These are phyloP conservation scores for Chrysopilus asiliformis DNA, from an alignment of 2,888 invertebrate species.

Conservation along the genomic window DNA sequence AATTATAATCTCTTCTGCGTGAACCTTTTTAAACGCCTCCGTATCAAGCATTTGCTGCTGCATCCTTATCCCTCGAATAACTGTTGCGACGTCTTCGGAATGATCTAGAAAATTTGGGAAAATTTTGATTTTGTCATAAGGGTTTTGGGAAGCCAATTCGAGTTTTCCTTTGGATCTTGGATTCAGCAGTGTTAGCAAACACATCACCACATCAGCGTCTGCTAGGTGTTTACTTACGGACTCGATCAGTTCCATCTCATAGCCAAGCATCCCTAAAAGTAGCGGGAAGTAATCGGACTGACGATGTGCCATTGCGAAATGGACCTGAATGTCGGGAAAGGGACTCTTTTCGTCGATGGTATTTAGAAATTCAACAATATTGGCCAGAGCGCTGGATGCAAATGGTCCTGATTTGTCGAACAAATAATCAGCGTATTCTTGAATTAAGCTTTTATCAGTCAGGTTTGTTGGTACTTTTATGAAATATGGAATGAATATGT, in stretches of 20 bases:
- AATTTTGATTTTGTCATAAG: constrained; percentile 46
- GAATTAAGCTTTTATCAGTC: not conserved
- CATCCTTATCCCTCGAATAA: constrained; percentile 36
- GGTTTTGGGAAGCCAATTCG: constrained; percentile 39
- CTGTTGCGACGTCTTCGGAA: constrained; percentile 41
- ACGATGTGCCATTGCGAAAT: constrained; percentile 15
- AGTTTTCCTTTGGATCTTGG: constrained; percentile 42
- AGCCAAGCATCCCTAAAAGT: not conserved
- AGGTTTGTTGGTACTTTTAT: constrained; percentile 7
- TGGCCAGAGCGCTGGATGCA: not conserved
- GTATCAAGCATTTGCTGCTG: not conserved
- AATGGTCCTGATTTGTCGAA: not conserved
- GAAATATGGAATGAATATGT: constrained; percentile 43
- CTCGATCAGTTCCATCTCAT: not conserved
- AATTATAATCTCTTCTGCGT: not conserved
- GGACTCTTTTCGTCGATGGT: constrained; percentile 33
- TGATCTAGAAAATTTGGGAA: constrained; percentile 51
- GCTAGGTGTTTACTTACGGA: not conserved
- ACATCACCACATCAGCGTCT: not conserved
- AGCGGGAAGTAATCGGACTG: not conserved
- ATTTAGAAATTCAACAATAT: constrained; percentile 43
- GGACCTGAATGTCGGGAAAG: constrained; percentile 46
- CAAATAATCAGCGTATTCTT: not conserved
- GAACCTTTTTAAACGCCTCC: not conserved
- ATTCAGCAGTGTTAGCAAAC: constrained; percentile 21